Evolutionary conservation across 2,888 invertebrate species (phyloP).

Genomic region (Stenotaenia linearis): DNA sequence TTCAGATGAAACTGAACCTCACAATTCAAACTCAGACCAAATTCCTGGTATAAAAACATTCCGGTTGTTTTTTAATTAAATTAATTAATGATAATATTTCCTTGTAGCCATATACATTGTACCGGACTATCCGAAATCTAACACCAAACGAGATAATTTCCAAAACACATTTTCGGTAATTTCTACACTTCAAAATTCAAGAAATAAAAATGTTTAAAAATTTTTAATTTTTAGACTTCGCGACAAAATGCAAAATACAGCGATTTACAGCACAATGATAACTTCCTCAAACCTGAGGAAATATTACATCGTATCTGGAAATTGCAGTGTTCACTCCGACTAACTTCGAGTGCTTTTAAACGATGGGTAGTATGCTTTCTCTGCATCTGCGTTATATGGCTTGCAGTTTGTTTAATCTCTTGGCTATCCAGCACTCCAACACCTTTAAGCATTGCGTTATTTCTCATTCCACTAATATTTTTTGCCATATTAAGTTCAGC

Average conservation of each 20-base stretch:
- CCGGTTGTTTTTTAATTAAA: too few relatives aligned
- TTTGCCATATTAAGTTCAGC: slow-evolving; percentile 48
- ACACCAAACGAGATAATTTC: too few relatives aligned
- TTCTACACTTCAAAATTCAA: not conserved
- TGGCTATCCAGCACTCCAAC: slow-evolving; percentile 47
- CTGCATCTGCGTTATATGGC: slow-evolving; percentile 46
- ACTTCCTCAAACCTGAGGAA: slow-evolving; percentile 40
- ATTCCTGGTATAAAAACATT: not conserved
- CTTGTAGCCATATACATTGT: not conserved
- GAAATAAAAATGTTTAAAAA: too few relatives aligned
- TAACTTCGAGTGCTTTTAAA: slow-evolving; percentile 43
- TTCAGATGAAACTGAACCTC: slow-evolving; percentile 30
- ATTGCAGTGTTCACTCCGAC: slow-evolving; percentile 40
- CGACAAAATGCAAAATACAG: not conserved
- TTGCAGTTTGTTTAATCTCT: slow-evolving; percentile 45
- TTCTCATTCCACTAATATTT: slow-evolving; percentile 46
- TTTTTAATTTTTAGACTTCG: too few relatives aligned
- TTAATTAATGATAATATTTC: too few relatives aligned
- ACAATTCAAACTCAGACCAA: not conserved
- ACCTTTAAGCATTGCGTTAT: slow-evolving; percentile 45
- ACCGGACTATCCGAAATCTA: not conserved
- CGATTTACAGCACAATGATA: slow-evolving; percentile 40
- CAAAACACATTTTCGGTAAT: not conserved
- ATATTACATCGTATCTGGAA: slow-evolving; percentile 49
- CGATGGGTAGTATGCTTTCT: slow-evolving; percentile 49